Base-by-base conservation (phyloP, 2,888 invertebrate species). In the Pegoplata infirma region DNA sequence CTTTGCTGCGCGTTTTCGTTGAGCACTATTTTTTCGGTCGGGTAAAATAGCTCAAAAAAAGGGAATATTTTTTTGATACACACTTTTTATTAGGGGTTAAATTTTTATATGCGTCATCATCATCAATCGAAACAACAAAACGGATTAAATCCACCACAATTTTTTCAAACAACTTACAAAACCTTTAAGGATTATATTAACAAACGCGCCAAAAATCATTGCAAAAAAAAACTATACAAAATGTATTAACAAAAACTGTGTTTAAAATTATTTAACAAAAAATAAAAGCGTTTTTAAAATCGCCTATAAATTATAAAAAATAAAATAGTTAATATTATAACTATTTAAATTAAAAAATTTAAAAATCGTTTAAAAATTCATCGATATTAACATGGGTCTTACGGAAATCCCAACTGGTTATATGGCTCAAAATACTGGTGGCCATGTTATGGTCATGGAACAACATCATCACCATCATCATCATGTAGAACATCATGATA, bases 381-480 rank as follows among this genome's bases (percentile, higher is more conserved):
- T 49, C 68, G 68, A 67, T 25, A 44, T 32, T 21, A 74, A 73
- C 73, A 88, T 88, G 88, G 88, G 88, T 83, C 82, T 88, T 59
- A 86, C 88, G 77, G 88, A 87, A 84, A 85, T 86, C 77, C 83
- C 85, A 75, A 77, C 81, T 78, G 83, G 84, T 64, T 87, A 87
- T 67, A 84, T 86, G 85, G 69, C 84, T 61, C 86, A 85, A 81
- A 82, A 72, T 83, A 84, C 74, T 53, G 75, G 76, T 36, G 76
- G 82, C 8, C 87, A 86, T 71, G 85, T 87, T 76, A 82, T 87
- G 71, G 85, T 85, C 14, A 82, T 87, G 84, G 87, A 87, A 53
- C 83, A 83, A 76, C 85, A 85, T 74, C 69, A 74, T 74, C 78
- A 79, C 67, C 75, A 75, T 68, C 75, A 75, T 72, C 75, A 75